These are phyloP conservation scores for Peucedramus taeniatus DNA, from an alignment of 2,113 vertebrate genomes.

Conservation along the genomic window DNA sequence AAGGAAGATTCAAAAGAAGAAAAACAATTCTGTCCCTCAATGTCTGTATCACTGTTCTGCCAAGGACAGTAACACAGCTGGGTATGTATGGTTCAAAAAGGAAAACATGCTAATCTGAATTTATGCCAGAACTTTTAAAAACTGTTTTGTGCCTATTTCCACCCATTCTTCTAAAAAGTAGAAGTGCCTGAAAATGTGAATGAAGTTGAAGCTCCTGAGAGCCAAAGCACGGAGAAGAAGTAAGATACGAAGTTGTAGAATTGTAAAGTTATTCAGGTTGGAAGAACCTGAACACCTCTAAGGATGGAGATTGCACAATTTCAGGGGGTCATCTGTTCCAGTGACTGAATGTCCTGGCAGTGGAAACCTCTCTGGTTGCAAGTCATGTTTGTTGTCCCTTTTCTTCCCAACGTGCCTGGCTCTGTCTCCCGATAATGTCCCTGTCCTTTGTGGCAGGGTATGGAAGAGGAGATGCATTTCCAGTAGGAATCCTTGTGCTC, in stretches of 20 bases:
- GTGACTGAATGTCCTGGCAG: no score
- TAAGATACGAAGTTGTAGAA: not conserved
- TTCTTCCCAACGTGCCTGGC: not conserved
- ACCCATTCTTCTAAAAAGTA: not conserved
- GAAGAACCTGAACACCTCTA: not conserved
- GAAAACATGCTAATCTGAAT: not conserved
- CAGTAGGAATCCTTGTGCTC: not conserved
- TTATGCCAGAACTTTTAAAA: not conserved
- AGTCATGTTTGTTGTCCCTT: not conserved
- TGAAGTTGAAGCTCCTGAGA: not conserved
- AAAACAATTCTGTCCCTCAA: not conserved
- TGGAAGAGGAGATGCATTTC: not conserved
- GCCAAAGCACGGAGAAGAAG: not conserved
- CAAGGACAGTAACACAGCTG: not conserved
- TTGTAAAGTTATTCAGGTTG: not conserved
- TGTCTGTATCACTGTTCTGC: not conserved
- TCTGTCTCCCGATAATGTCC: fast-evolving
- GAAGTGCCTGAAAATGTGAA: not conserved
- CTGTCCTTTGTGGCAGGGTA: not conserved
- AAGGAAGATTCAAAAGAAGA: not conserved
- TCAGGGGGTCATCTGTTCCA: not conserved
- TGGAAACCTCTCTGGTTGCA: not conserved
- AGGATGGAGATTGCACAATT: not conserved
- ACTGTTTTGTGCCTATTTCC: not conserved
- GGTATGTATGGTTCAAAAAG: not conserved